Evolutionary conservation across 2,888 invertebrate species (phyloP), one percentile per base, ranked within the genome.

Genomic region (Fragum fragum): DNA sequence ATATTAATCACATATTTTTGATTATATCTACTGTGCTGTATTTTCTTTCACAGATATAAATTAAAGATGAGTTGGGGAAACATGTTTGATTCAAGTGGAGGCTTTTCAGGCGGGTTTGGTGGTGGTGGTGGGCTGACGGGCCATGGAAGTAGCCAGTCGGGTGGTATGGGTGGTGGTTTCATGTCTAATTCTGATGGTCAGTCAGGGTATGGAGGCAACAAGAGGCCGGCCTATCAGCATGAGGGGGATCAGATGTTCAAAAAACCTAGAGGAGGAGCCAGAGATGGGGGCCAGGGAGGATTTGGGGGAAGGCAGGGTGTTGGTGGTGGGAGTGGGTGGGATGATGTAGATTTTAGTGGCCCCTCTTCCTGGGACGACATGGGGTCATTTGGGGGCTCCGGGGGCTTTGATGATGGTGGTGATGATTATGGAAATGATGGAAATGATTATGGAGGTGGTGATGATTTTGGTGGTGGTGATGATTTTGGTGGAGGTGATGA

Each of bases 1-100:
- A n/a, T n/a, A n/a, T n/a, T n/a, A n/a, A n/a, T n/a, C n/a, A n/a
- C n/a, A n/a, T n/a, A n/a, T n/a, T n/a, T n/a, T n/a, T n/a, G n/a
- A n/a, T n/a, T n/a, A n/a, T n/a, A n/a, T n/a, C n/a, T n/a, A n/a
- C n/a, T n/a, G n/a, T n/a, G n/a, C n/a, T n/a, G n/a, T n/a, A n/a
- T n/a, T n/a, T n/a, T n/a, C n/a, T n/a, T n/a, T n/a, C n/a, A n/a
- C n/a, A n/a, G n/a, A n/a, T n/a, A n/a, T n/a, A n/a, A n/a, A n/a
- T n/a, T n/a, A 42, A 59, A 59, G 63, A 73, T 73, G 73, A 73
- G 73, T 73, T 73, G 73, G 73, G 61, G 63, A 5, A 61, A 52
- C 23, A 23, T 61, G 61, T 73, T 73, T 52, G 63, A 73, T 63
- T 26, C 26, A 11, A 29, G 26, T 21, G 73, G 73, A 0, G 61